Evolutionary conservation across 2,797 vertebrate genomes (phyloP).

Genomic region (Acrossocheilus fasciatus): DNA sequence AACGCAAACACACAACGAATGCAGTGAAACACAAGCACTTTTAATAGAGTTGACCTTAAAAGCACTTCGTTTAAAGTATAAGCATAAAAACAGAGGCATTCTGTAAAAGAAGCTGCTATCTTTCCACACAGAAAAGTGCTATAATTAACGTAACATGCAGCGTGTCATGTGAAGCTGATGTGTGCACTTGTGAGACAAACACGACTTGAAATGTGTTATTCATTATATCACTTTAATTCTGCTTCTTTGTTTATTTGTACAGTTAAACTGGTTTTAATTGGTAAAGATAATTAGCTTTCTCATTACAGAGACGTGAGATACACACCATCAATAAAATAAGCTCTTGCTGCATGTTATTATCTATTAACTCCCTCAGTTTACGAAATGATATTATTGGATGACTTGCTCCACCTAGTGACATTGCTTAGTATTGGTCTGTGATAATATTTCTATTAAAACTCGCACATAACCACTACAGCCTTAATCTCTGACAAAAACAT

Average conservation of each 20-base stretch:
- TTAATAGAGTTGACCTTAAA: too few relatives aligned
- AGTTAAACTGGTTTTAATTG: conserved; percentile 44
- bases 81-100: neutral
- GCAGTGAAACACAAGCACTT: conserved; percentile 24
- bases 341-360: neutral
- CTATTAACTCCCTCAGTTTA: conserved; percentile 1
- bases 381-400: conserved; percentile 16
- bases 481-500: neutral
- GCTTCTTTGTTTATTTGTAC: conserved; percentile 42
- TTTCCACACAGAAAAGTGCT: neutral
- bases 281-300: conserved; percentile 38
- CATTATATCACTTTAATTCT: conserved; percentile 15
- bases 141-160: neutral
- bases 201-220: conserved; percentile 3
- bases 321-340: conserved; percentile 35
- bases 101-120: neutral
- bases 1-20: conserved; percentile 23
- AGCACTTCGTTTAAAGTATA: neutral
- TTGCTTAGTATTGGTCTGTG: neutral
- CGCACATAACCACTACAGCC: neutral
- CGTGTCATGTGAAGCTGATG: neutral
- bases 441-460: neutral
- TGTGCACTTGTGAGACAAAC: conserved; percentile 1
- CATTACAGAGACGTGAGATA: conserved; percentile 41
- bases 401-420: conserved; percentile 34